A percentile compares a stretch with the other conserved stretches of the same genome.
phyloP scores from a whole-genome alignment of 2,888 invertebrate genomes.

The Barypeithes pellucidus region DNA sequence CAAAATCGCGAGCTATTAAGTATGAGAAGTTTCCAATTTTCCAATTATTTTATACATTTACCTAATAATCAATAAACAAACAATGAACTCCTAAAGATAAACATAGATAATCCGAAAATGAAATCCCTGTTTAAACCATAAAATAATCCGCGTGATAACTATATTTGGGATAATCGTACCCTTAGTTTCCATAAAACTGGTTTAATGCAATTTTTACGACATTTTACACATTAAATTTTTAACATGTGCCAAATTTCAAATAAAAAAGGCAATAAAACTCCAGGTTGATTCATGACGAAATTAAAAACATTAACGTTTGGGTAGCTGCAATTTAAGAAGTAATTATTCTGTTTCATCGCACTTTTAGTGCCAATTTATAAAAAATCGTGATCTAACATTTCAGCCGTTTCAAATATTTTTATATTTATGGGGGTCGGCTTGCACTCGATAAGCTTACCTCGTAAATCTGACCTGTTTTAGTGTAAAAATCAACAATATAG shows the following conservation, averaged over 20 bases:
- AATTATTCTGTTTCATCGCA: not conserved
- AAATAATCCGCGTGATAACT: too few relatives aligned
- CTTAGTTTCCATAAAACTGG: not conserved
- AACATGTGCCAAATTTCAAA: constrained; percentile 14
- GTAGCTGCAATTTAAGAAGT: not conserved
- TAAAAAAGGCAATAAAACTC: constrained; percentile 10
- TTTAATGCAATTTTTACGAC: not conserved
- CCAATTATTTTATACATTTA: too few relatives aligned
- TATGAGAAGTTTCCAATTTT: too few relatives aligned
- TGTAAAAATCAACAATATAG: too few relatives aligned
- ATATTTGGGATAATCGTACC: too few relatives aligned
- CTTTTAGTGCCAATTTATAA: constrained; percentile 9
- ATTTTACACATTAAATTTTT: constrained; percentile 5
- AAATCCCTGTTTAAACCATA: too few relatives aligned
- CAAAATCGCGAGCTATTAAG: too few relatives aligned
- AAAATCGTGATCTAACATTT: constrained; percentile 9
- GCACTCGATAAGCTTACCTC: not conserved
- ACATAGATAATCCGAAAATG: too few relatives aligned
- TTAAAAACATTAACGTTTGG: constrained; percentile 17
- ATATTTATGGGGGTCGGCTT: not conserved
- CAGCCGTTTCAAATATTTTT: not conserved
- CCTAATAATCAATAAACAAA: too few relatives aligned
- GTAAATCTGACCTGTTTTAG: too few relatives aligned
- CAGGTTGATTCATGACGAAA: constrained; percentile 8
- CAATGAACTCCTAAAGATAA: too few relatives aligned